Evolutionary conservation across 2,888 invertebrate genomes (phyloP).

Genomic region (Euspilapteryx auroguttella): DNA sequence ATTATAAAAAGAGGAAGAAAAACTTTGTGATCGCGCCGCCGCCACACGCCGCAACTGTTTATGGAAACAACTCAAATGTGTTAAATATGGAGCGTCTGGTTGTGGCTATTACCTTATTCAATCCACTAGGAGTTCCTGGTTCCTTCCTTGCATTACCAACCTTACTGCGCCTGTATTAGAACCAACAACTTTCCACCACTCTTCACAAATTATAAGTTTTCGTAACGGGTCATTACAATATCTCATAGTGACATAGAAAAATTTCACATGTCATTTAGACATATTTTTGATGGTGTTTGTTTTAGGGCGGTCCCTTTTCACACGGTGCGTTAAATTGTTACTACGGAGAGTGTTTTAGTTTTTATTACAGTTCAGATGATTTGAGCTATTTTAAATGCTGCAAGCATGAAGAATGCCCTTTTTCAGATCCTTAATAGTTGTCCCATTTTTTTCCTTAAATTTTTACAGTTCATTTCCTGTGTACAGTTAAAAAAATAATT

Average conservation of each 20-base stretch:
- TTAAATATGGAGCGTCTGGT: constrained; percentile 37
- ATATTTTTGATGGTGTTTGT: constrained; percentile 52
- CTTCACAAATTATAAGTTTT: constrained; percentile 49
- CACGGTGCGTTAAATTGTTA: constrained; percentile 27
- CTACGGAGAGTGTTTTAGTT: constrained; percentile 24
- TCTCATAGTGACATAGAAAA: constrained; percentile 58
- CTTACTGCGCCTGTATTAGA: constrained; percentile 43
- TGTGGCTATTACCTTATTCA: constrained; percentile 54
- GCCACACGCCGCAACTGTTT: constrained; percentile 27
- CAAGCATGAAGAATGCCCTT: no score
- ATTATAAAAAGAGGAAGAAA: constrained; percentile 26
- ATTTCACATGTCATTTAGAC: constrained; percentile 55
- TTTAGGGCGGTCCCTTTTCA: constrained; percentile 45
- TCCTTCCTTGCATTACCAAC: constrained; percentile 30
- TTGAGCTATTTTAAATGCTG: no score
- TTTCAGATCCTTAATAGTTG: no score
- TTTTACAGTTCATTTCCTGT: no score
- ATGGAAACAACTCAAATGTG: constrained; percentile 50
- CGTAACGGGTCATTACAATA: constrained; percentile 58
- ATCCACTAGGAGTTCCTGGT: constrained; percentile 43
- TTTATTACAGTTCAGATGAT: constrained; percentile 21
- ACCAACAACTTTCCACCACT: no score
- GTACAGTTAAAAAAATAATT: no score
- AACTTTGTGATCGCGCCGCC: constrained; percentile 40
- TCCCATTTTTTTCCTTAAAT: no score